A percentile compares a stretch with the other conserved stretches of the same genome.
These are phyloP conservation scores for Callinectes sapidus DNA, from an alignment of 2,888 invertebrate genomes.

Conservation along the genomic window DNA sequence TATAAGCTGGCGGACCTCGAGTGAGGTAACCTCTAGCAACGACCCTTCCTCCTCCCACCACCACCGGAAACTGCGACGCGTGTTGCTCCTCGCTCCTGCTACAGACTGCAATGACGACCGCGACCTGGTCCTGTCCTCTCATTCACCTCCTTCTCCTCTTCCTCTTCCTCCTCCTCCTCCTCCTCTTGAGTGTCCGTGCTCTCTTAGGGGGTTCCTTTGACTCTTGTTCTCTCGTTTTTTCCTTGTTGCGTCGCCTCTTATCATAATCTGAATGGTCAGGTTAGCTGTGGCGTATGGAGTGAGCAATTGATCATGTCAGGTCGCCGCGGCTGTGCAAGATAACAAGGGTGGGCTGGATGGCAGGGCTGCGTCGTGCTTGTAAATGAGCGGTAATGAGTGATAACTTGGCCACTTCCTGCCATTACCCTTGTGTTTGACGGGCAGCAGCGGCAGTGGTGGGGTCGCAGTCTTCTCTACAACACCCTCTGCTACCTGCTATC, in stretches of 20 bases:
- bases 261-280: background rate
- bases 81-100: conserved; percentile 2
- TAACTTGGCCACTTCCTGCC: conserved; percentile 56
- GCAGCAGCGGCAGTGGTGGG: background rate
- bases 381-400: conserved; percentile 62
- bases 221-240: background rate
- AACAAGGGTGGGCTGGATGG: conserved; percentile 38
- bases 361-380: conserved; percentile 39
- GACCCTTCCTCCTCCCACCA: conserved; percentile 11
- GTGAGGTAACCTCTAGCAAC: background rate
- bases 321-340: conserved; percentile 48
- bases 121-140: background rate
- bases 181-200: background rate
- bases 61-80: conserved; percentile 32
- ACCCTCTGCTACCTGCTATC: background rate
- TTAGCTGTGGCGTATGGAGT: conserved; percentile 7
- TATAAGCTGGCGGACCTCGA: conserved; percentile 43
- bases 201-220: background rate
- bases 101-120: background rate
- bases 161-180: background rate
- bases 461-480: background rate
- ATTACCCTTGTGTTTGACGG: conserved; percentile 44
- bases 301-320: conserved; percentile 39
- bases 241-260: background rate
- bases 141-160: background rate